A percentile compares a stretch with the other conserved stretches of the same genome.
Evolutionary conservation across 2,113 vertebrate species (phyloP).

Genomic region (Okapia johnstoni): DNA sequence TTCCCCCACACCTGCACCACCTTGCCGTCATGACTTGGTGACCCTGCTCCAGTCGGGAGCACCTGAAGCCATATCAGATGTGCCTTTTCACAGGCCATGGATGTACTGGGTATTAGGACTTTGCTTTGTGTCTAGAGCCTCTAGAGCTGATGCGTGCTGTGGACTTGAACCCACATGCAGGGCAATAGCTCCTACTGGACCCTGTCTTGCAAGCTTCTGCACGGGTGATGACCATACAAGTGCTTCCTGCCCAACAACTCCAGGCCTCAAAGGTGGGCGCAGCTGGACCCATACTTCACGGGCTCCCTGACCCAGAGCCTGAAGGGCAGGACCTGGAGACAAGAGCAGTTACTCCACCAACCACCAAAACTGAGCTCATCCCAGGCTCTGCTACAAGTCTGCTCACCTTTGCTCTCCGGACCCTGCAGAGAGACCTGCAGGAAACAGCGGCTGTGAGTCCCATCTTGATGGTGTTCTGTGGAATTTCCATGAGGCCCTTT

Average conservation of each 20-base stretch:
- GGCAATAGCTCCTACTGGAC: not conserved
- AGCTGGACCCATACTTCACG: not conserved
- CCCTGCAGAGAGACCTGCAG: not conserved
- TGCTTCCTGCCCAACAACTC: not conserved
- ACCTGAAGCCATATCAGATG: not conserved
- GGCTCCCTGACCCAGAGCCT: not conserved
- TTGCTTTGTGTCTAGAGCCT: not conserved
- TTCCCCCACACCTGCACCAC: no score
- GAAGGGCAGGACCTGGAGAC: not conserved
- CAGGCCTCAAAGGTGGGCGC: not conserved
- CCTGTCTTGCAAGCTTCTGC: not conserved
- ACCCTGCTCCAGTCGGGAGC: not conserved
- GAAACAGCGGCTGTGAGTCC: not conserved
- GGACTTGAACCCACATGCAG: not conserved
- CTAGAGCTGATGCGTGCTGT: not conserved
- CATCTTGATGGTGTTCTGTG: not conserved
- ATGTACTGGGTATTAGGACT: not conserved
- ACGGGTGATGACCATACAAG: not conserved
- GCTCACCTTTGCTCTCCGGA: accelerated
- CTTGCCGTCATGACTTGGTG: not conserved
- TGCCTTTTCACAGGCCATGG: not conserved
- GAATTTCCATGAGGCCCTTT: not conserved
- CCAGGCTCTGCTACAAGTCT: not conserved
- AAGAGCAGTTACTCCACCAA: not conserved
- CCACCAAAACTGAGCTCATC: not conserved